Evolutionary conservation across 2,113 vertebrate species (phyloP).

Genomic region (Tringa solitaria): DNA sequence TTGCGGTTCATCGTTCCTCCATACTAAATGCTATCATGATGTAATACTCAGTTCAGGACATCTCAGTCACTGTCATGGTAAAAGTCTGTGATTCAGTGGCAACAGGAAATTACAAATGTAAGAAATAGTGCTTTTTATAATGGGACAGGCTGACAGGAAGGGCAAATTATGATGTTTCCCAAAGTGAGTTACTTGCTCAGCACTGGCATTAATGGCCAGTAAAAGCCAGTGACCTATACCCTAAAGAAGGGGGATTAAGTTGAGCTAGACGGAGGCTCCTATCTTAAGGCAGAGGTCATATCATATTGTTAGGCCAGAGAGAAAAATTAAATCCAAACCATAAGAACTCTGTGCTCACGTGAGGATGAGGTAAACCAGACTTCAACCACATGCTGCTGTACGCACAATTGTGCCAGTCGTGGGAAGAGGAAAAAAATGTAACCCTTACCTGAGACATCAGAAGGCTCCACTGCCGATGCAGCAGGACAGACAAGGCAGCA

Average conservation of each 20-base stretch:
- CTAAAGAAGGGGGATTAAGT: not conserved
- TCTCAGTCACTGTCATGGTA: not conserved
- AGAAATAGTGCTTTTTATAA: not conserved
- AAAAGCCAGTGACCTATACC: rapidly evolving
- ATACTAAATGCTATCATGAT: not conserved
- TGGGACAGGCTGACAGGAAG: not conserved
- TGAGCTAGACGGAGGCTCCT: not conserved
- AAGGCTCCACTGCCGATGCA: not conserved
- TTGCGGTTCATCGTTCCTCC: not conserved
- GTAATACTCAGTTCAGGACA: not conserved
- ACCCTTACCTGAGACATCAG: not conserved
- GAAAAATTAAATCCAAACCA: not conserved
- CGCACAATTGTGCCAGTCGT: not conserved
- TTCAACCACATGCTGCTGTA: not conserved
- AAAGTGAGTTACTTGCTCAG: not conserved
- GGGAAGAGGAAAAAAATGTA: not conserved
- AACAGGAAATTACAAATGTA: not conserved
- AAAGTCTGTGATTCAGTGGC: not conserved
- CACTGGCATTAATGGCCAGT: not conserved
- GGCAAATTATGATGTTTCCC: not conserved
- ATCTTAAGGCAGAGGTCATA: not conserved
- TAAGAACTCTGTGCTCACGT: not conserved
- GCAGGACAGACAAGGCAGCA: not conserved
- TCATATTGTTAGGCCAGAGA: not conserved
- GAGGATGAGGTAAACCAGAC: not conserved